These are phyloP conservation scores for Lordiphosa fenestrarum DNA, from an alignment of 2,888 invertebrate genomes.

Conservation along the genomic window DNA sequence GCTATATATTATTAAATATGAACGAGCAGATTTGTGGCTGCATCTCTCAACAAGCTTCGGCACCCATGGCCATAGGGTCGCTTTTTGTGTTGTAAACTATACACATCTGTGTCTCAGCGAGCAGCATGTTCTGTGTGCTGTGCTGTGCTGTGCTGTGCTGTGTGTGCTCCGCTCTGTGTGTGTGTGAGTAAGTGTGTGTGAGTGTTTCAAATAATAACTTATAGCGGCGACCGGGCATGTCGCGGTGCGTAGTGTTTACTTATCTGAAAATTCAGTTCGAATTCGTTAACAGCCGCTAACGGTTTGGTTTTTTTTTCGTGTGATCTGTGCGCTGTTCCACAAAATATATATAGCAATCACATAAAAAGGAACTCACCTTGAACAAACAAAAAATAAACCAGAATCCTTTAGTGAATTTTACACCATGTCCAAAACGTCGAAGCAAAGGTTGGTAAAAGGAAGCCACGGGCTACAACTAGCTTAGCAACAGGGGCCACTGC, in stretches of 20 bases:
- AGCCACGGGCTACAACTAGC: no score
- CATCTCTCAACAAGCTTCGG: no score
- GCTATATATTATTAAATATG: no score
- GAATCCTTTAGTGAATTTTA: no score
- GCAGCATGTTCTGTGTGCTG: slow-evolving; percentile 15
- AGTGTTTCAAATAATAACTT: slow-evolving; percentile 60
- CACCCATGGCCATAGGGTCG: background rate
- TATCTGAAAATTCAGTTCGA: slow-evolving; percentile 60
- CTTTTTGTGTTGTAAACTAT: background rate
- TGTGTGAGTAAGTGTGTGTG: slow-evolving; percentile 5
- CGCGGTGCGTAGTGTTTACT: slow-evolving; percentile 64
- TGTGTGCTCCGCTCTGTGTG: slow-evolving; percentile 1
- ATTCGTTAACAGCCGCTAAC: slow-evolving; percentile 70
- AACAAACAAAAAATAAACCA: no score
- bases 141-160: slow-evolving; percentile 1
- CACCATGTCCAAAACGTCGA: no score
- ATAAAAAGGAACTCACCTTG: no score
- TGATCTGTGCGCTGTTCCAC: background rate
- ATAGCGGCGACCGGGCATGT: slow-evolving; percentile 52
- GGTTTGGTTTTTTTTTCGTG: slow-evolving; percentile 45
- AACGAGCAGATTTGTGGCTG: no score
- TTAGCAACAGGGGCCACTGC: no score
- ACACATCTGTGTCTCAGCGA: slow-evolving; percentile 16
- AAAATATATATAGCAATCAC: no score
- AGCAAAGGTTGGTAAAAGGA: no score